Conservation (phyloP, 2,888 invertebrate genomes). For the Nemurella pictetii region DNA sequence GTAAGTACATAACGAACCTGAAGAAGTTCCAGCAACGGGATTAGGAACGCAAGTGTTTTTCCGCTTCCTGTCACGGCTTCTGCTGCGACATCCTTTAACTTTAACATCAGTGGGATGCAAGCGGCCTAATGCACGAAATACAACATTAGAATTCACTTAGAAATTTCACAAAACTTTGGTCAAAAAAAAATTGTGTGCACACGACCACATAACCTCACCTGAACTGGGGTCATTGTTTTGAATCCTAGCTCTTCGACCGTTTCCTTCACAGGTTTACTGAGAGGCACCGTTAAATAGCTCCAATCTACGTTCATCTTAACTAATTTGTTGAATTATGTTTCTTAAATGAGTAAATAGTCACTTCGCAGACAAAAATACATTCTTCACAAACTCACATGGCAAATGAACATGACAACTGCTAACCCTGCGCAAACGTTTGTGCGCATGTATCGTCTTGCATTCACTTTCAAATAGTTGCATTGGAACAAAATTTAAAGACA, state of each 20-base stretch:
- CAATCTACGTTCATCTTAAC: conserved; percentile 66
- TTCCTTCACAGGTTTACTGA: conserved; percentile 54
- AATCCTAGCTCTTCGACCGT: conserved; percentile 59
- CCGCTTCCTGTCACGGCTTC: conserved; percentile 99
- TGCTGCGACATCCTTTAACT: conserved; percentile 94
- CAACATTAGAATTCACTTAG: neutral
- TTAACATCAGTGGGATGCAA: conserved; percentile 83
- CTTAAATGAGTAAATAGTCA: neutral
- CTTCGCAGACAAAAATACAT: neutral
- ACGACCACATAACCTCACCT: conserved; percentile 49
- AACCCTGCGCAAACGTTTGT: neutral
- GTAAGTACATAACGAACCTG: conserved; percentile 52
- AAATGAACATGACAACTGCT: neutral
- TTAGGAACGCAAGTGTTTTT: conserved; percentile 93
- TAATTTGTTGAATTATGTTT: neutral
- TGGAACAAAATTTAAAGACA: no score
- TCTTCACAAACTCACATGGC: no score
- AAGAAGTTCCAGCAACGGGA: conserved; percentile 88
- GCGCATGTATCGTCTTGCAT: neutral
- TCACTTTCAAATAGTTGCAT: no score
- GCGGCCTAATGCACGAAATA: conserved; percentile 63
- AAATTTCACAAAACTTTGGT: neutral
- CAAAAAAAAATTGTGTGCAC: neutral
- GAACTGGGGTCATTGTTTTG: conserved; percentile 63
- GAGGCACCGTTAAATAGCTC: conserved; percentile 53